Evolutionary conservation across 2,797 vertebrate species (phyloP).

Genomic region (Aplochiton taeniatus): DNA sequence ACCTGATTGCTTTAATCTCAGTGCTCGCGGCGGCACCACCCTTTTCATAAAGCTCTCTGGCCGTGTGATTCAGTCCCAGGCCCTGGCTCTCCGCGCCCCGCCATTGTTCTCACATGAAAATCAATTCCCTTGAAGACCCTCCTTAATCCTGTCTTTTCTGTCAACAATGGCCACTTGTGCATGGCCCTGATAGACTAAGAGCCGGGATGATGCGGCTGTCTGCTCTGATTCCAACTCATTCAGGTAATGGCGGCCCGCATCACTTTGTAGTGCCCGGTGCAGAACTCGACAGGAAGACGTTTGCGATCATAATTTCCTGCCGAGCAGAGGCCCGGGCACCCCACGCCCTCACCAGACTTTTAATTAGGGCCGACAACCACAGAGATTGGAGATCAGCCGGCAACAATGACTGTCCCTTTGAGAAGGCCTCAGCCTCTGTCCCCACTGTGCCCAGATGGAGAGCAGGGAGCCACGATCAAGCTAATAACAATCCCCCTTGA

Average conservation of each 20-base stretch:
- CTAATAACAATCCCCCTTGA: constrained; percentile 71
- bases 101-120: constrained; percentile 99
- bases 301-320: constrained; percentile 99
- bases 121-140: constrained; percentile 99
- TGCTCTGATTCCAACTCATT: constrained; percentile 98
- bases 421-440: constrained; percentile 87
- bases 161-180: constrained; percentile 99
- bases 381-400: constrained; percentile 94
- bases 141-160: constrained; percentile 99
- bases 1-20: constrained; percentile 94
- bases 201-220: constrained; percentile 99
- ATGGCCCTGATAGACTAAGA: constrained; percentile 95
- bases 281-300: constrained; percentile 96
- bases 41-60: constrained; percentile 93
- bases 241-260: constrained; percentile 88
- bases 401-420: constrained; percentile 97
- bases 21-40: constrained; percentile 86
- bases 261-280: constrained; percentile 98
- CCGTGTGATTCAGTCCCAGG: constrained; percentile 93
- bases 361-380: constrained; percentile 99
- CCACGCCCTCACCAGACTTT: constrained; percentile 90
- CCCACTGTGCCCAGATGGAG: constrained; percentile 79
- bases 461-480: constrained; percentile 67
- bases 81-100: constrained; percentile 81
- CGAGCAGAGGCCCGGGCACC: constrained; percentile 82